Conservation (phyloP, 2,797 vertebrate genomes). For the Pseudocheirus occidentalis region DNA sequence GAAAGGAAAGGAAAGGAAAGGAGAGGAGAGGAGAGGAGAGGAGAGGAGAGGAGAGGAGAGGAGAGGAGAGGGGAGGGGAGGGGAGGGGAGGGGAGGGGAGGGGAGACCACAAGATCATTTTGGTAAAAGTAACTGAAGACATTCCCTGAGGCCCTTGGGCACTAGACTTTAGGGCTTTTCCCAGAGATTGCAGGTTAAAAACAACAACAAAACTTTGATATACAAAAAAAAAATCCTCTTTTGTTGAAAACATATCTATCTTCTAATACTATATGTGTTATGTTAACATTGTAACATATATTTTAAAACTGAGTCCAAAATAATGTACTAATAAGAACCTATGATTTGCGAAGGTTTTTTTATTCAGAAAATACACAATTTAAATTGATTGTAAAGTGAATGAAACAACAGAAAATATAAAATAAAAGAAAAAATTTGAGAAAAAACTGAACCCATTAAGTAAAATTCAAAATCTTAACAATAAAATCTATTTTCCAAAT, state of each 20-base stretch:
- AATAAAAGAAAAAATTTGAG: not conserved
- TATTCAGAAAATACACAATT: not conserved
- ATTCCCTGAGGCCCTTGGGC: not conserved
- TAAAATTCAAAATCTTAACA: not conserved
- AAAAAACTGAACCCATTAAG: not conserved
- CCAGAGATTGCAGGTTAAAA: not conserved
- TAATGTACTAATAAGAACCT: not conserved
- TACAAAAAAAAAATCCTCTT: not conserved
- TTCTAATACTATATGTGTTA: not conserved
- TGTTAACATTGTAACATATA: not conserved
- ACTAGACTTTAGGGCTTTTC: not conserved
- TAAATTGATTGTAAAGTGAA: not conserved
- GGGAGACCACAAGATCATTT: not conserved
- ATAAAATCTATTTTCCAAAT: not conserved
- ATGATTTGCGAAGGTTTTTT: not conserved
- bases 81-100: accelerated
- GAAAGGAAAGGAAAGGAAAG: too few species aligned
- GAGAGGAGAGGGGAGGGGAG: not conserved
- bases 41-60: too few species aligned
- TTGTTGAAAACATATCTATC: not conserved
- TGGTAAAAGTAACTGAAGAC: not conserved
- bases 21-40: too few species aligned
- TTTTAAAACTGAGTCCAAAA: not conserved
- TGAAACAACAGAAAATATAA: not conserved
- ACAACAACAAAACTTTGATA: not conserved